A percentile compares a stretch with the other conserved stretches of the same genome.
Evolutionary conservation across 2,113 vertebrate genomes (phyloP).

Genomic region (Channa argus): DNA sequence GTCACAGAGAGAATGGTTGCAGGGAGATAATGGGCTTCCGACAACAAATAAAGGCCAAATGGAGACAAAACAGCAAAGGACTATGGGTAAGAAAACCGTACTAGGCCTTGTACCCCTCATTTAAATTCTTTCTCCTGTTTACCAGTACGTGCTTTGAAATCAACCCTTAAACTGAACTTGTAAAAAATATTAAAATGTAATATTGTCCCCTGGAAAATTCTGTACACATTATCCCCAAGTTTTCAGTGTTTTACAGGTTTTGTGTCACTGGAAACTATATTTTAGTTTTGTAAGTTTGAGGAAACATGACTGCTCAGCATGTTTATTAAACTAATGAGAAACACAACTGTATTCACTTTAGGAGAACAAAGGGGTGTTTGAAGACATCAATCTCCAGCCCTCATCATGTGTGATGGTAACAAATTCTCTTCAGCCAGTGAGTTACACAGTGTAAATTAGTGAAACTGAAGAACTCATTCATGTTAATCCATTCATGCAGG

Average conservation of each 20-base stretch:
- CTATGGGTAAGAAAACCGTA: conserved; percentile 68
- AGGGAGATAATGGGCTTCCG: conserved; percentile 49
- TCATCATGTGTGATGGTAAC: conserved; percentile 89
- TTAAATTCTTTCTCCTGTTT: background rate
- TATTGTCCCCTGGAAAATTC: background rate
- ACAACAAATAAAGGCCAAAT: conserved; percentile 28
- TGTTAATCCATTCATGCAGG: conserved; percentile 61
- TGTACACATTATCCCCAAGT: background rate
- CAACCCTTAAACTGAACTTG: no score
- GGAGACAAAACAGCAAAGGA: conserved; percentile 61
- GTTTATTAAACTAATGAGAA: background rate
- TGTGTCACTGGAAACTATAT: no score
- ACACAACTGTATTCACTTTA: conserved; percentile 29
- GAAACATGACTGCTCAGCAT: background rate
- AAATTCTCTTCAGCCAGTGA: background rate
- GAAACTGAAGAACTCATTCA: background rate
- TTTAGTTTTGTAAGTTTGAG: no score
- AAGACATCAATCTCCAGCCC: conserved; percentile 69
- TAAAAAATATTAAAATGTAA: background rate
- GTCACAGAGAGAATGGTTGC: conserved; percentile 52
- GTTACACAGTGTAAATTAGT: background rate
- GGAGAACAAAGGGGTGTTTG: conserved; percentile 72
- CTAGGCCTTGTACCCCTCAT: background rate
- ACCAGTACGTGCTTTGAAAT: no score
- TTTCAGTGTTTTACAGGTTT: background rate